These are phyloP conservation scores for Plotosus lineatus DNA, from an alignment of 2,113 vertebrate genomes.

Conservation along the genomic window DNA sequence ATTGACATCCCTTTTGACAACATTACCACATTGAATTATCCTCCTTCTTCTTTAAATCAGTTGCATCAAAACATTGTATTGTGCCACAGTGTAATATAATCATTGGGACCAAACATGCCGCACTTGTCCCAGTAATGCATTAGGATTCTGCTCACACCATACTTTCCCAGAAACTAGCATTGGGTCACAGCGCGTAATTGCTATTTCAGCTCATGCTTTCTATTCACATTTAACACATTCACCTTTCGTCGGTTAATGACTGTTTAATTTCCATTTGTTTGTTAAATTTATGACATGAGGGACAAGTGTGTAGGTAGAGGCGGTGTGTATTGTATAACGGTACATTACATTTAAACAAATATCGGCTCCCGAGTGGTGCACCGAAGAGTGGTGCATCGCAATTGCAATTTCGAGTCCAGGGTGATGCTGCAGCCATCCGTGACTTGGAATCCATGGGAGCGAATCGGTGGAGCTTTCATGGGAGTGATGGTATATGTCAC, in stretches of 20 bases:
- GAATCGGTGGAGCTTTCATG: no score
- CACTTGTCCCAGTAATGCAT: background rate
- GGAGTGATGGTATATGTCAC: no score
- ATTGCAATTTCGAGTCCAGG: no score
- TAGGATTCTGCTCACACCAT: background rate
- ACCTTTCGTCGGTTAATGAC: no score
- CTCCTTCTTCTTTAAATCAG: background rate
- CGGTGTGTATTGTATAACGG: constrained; percentile 6
- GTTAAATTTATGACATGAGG: background rate
- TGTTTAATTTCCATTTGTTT: background rate
- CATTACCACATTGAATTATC: background rate
- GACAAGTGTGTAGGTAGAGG: background rate
- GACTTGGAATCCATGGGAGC: no score
- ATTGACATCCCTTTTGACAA: background rate
- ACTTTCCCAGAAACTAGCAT: background rate
- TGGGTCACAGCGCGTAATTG: background rate
- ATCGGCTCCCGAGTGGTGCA: no score
- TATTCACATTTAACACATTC: background rate
- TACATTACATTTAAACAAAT: constrained; percentile 11
- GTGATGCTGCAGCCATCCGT: no score
- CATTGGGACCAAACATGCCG: background rate
- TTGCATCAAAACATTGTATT: background rate
- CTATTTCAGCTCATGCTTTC: background rate
- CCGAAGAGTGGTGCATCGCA: no score
- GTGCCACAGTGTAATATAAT: no score